Evolutionary conservation across 2,888 invertebrate species (phyloP), one percentile per base, ranked within the genome.

Genomic region (Microctonus hyperodae): DNA sequence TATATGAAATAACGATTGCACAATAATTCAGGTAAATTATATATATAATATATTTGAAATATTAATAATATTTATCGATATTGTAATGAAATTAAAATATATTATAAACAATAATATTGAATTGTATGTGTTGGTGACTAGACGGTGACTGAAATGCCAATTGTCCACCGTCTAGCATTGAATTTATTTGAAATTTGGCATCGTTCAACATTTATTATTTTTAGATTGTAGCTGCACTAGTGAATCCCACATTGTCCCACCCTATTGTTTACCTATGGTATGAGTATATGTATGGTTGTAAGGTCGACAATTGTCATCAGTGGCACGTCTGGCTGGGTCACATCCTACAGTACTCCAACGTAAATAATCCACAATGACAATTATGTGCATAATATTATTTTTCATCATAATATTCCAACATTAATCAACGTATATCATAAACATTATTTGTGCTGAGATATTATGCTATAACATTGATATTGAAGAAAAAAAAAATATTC

Each of bases 181-280:
- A 74, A 35, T 79, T 81, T 83, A 79, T 76, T 78, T 76, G 79
- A 78, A 81, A 77, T 79, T 82, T 83, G 82, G 83, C 82, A 81
- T 79, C 76, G 74, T 73, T 73, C 75, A 66, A 64, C 72, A 76
- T 75, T 69, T 67, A 73, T 70, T 74, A 83, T 83, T 82, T 81
- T 81, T 82, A 82, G 80, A 74, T 63, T 57, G 71, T 69, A 73
- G 73, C 74, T 73, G 72, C 37, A 31, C 48, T 25, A 33, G 33
- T 28, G 16, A 55, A 28, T 57, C 44, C 31, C 64, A 68, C 67
- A 70, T 69, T 66, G 74, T 48, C 61, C 33, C 37, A 44, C 67
- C 61, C 74, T 76, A 76, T 77, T 77, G 76, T 78, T 74, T 74
- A 72, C 53, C 37, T 61, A 60, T 33, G 22, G 22, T 28, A 22